Evolutionary conservation across 2,888 invertebrate genomes (phyloP), one percentile per base, ranked within the genome.

Genomic region (Caenorhabditis sp.): DNA sequence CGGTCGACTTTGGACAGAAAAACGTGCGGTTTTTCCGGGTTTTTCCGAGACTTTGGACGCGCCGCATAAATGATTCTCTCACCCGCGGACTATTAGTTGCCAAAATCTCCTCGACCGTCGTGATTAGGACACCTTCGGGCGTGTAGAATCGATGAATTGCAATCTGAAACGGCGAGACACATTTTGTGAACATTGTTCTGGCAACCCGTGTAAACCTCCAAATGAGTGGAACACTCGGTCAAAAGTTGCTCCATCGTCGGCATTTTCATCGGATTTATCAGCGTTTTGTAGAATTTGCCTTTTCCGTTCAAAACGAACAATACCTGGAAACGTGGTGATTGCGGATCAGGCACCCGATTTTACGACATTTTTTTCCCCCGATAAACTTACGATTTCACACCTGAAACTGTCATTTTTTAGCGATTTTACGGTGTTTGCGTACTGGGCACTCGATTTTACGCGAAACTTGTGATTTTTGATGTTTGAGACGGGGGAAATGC

Each of bases 251-350:
- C 86, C 75, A 88, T 74, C 7, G 82, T 63, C 11, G 80, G 82
- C 48, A 78, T 46, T 15, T 80, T 68, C 11, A 78, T 68, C 24
- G 87, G 88, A 65, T 86, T 87, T 11, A 88, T 79, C 13, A 85
- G 65, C 2, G 81, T 62, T 17, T 86, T 83, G 56, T 86, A 80
- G 58, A 86, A 74, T 20, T 78, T 68, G n/a, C 82, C 80, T 15
- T 83, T 82, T 1, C 87, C 88, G 53, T 88, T 88, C 24, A 87
- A 79, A 6, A 86, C 83, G 52, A 88, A 86, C 50, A 80, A 85
- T 15, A 87, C 52, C 86, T 87, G 74, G 45, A 78, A 59, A 15
- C 22, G 26, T 11, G 22, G 24, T n/a, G 5, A 26, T 20, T 20
- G 52, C 30, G 35, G 35, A 39, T 41, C n/a, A 15, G 6, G 41